A percentile compares a stretch with the other conserved stretches of the same genome.
Conservation (phyloP, 2,888 invertebrate genomes). For the Oscheius sp. region DNA sequence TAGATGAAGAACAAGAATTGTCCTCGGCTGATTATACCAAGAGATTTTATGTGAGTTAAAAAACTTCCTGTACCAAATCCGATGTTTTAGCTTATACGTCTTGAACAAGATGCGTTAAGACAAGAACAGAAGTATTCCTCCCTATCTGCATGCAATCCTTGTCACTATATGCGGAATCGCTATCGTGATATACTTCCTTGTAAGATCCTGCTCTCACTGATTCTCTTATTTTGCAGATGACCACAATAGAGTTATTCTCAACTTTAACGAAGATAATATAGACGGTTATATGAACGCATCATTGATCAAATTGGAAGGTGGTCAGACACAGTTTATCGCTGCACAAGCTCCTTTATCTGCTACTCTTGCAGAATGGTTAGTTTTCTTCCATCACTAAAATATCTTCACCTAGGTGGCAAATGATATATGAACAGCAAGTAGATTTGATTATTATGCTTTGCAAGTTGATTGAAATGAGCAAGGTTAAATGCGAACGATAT, state of each 20-base stretch:
- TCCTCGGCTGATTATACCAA: constrained; percentile 15
- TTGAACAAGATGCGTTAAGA: constrained; percentile 50
- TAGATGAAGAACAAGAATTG: constrained; percentile 11
- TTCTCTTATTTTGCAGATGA: constrained; percentile 49
- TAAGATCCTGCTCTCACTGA: constrained; percentile 24
- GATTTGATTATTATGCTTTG: constrained; percentile 61
- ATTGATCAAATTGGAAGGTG: constrained; percentile 42
- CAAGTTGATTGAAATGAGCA: constrained; percentile 57
- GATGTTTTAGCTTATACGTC: constrained; percentile 51
- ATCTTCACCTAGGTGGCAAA: constrained; percentile 52
- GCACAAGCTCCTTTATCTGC: constrained; percentile 62
- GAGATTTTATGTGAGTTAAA: constrained; percentile 13
- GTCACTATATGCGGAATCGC: constrained; percentile 55
- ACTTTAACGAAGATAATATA: constrained; percentile 38
- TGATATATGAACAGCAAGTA: constrained; percentile 59
- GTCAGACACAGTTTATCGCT: constrained; percentile 58
- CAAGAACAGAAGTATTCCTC: constrained; percentile 35
- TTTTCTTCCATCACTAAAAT: neutral
- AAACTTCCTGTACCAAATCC: neutral
- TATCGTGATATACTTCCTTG: constrained; percentile 66
- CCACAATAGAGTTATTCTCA: constrained; percentile 55
- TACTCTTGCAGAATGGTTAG: constrained; percentile 59
- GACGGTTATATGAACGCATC: constrained; percentile 67
- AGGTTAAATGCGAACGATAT: constrained; percentile 60
- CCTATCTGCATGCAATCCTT: constrained; percentile 38